Evolutionary conservation across 2,888 invertebrate genomes (phyloP).

Genomic region (Pseudococcus longispinus): DNA sequence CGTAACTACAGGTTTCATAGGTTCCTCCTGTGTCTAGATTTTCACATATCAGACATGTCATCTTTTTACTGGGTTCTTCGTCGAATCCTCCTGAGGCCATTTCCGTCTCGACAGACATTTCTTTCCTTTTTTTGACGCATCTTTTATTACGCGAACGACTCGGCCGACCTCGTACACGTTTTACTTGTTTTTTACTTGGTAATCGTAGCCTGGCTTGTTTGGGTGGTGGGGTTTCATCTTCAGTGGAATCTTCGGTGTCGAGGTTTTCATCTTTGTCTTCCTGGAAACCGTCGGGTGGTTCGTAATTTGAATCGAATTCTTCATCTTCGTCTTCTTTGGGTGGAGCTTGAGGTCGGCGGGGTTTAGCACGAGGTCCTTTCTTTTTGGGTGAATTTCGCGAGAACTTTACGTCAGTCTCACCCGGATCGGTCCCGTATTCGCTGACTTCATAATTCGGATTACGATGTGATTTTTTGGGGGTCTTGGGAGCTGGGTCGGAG

Average conservation of each 20-base stretch:
- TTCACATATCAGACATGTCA: slow-evolving; percentile 73
- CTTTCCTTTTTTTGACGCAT: slow-evolving; percentile 50
- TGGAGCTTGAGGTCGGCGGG: neutral
- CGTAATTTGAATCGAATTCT: slow-evolving; percentile 46
- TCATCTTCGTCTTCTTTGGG: slow-evolving; percentile 40
- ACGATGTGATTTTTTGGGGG: slow-evolving; percentile 22
- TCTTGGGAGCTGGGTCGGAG: neutral
- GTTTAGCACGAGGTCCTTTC: neutral
- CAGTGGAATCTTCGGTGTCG: neutral
- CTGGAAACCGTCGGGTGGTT: neutral
- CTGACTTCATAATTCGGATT: slow-evolving; percentile 34
- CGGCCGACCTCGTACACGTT: neutral
- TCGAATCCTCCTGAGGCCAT: slow-evolving; percentile 21
- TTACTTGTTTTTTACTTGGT: slow-evolving; percentile 26
- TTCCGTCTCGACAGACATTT: slow-evolving; percentile 27
- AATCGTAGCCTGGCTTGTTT: slow-evolving; percentile 3
- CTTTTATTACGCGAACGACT: slow-evolving; percentile 12
- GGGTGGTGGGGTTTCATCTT: slow-evolving; percentile 36
- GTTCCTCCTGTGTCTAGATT: slow-evolving; percentile 77
- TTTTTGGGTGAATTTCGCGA: neutral
- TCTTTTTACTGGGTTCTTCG: slow-evolving; percentile 55
- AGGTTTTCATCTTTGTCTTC: slow-evolving; percentile 36
- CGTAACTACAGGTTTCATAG: slow-evolving; percentile 82
- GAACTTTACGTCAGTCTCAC: neutral
- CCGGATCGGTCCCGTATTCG: slow-evolving; percentile 2